Evolutionary conservation across 2,888 invertebrate genomes (phyloP), one percentile per base, ranked within the genome.

Genomic region (Cataglyphis rosenhaueri): DNA sequence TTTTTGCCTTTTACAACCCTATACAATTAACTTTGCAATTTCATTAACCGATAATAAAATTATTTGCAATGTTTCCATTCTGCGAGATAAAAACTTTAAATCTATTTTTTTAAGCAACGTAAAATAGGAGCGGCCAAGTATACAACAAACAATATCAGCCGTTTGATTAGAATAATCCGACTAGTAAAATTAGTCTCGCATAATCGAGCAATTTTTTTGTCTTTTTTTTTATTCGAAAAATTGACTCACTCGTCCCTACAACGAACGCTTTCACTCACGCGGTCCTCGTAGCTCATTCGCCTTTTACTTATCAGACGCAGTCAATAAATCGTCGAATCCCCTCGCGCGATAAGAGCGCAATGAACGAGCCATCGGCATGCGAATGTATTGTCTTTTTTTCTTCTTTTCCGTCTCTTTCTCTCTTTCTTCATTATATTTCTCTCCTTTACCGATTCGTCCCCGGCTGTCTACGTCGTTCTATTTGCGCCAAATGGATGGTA

Each of bases 301-400:
- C 73, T 82, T 52, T 21, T 59, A 44, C 38, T 44, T 29, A 59
- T 87, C 89, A 83, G 62, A 12, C 44, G 10, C 64, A 78, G 62
- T 76, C 82, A 81, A 86, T 89, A 89, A 89, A 88, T 88, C 88
- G 74, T 83, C 83, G 82, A 83, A 89, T 86, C 83, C 86, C 79
- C 75, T 41, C 68, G 41, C 65, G 44, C n/a, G 85, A 86, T 88
- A 89, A 87, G 82, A 84, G 41, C 32, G 64, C 81, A 71, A 82
- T 65, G 79, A 78, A 84, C 84, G 85, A 84, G 85, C 82, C 86
- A 44, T 66, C 81, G 85, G 75, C 85, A 87, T 73, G 84, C 87
- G 84, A 84, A 57, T 83, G 64, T 64, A 61, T 62, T 82, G 64
- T 84, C 61, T 55, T 48, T 48, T 48, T 44, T 29, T 15, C 55